Evolutionary conservation across 2,113 vertebrate species (phyloP), one percentile per base, ranked within the genome.

Genomic region (Syngnathus scovelli): DNA sequence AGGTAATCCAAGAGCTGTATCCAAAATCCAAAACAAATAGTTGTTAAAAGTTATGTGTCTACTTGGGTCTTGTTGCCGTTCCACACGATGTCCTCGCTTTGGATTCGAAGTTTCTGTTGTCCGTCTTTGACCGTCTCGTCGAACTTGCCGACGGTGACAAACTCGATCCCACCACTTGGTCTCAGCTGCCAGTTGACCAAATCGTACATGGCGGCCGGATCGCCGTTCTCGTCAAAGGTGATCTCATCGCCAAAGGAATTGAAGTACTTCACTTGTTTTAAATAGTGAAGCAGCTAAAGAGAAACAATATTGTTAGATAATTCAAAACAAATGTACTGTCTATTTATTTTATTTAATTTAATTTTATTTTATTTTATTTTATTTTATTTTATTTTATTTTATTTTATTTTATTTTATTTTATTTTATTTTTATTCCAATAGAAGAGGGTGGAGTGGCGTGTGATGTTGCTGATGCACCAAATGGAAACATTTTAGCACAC

Each of bases 201-300:
- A 80, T 93, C 92, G 68, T 93, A 93, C 67, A 87, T 81, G 13
- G 91, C 90, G n/a, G 83, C 76, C 5, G 90, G 83, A 55, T 93
- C 90, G 0, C 91, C 92, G 6, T 93, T 93, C 61, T 64, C 63
- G 73, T 93, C 91, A 78, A 93, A 92, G 72, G 86, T 89, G 6
- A 72, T 89, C 71, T 90, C 88, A 78, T 92, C 91, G 33, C 85
- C 90, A 69, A 86, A 87, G 6, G 72, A 68, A 67, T 85, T 89
- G 15, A 78, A 49, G 59, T 88, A 92, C 48, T 85, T 69, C 11
- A 90, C 86, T 43, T 83, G 74, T 74, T 86, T 92, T 69, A 92
- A 74, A 75, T 91, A 91, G 67, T 90, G 74, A 66, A 92, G 85
- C 1, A 93, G 79, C 92, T 93, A 60, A n/a, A 19, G 5, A 54